These are phyloP conservation scores for Diorhabda carinulata DNA, from an alignment of 1,140 invertebrate species.

Conservation along the genomic window DNA sequence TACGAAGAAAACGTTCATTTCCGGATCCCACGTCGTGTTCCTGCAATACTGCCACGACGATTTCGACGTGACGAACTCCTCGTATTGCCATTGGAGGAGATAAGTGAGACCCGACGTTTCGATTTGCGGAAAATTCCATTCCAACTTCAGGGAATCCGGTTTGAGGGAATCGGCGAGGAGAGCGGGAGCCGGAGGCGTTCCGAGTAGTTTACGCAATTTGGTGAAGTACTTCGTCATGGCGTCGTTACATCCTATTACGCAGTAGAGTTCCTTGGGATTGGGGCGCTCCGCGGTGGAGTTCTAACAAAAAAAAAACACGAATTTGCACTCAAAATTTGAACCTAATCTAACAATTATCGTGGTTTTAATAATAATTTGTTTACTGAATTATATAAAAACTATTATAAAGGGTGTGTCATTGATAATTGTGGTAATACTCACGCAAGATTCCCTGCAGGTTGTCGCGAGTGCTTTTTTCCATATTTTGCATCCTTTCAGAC, in stretches of 20 bases:
- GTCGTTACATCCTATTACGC: conserved; percentile 75
- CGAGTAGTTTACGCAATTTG: conserved; percentile 64
- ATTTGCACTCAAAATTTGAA: too few relatives aligned
- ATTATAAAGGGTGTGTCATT: background rate
- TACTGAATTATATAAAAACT: too few relatives aligned
- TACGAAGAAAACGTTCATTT: conserved; percentile 64
- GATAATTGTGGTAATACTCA: conserved; percentile 49
- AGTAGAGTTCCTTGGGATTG: conserved; percentile 67
- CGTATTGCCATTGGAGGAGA: conserved; percentile 72
- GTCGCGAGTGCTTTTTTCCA: conserved; percentile 64
- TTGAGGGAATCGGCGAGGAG: conserved; percentile 71
- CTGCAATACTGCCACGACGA: conserved; percentile 69
- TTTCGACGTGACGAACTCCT: conserved; percentile 63
- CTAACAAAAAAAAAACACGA: conserved; percentile 43
- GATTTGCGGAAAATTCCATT: conserved; percentile 64
- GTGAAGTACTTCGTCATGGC: conserved; percentile 70
- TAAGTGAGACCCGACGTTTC: conserved; percentile 57
- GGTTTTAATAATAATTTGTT: too few relatives aligned
- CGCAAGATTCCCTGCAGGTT: conserved; percentile 66
- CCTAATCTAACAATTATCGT: too few relatives aligned
- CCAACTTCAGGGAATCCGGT: conserved; percentile 69
- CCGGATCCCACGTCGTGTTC: conserved; percentile 61
- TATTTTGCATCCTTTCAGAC: conserved; percentile 61
- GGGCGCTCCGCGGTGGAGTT: conserved; percentile 64
- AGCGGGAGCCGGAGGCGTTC: conserved; percentile 66